Base-by-base conservation (phyloP, 2,113 vertebrate species). In the Planiliza haematocheilus region DNA sequence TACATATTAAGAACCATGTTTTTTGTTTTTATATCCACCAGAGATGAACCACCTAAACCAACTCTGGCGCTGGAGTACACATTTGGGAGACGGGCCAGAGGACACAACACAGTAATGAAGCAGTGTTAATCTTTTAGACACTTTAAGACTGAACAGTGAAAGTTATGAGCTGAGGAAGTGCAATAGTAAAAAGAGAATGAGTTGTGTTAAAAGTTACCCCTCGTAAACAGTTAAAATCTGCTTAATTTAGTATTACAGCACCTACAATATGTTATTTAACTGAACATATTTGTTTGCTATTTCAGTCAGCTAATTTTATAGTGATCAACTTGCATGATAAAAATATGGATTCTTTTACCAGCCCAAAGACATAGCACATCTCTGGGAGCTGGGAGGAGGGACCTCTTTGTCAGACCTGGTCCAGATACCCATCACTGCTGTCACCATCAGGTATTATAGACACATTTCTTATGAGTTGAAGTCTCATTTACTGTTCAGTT, bases 311-410 rank as follows among this genome's bases (percentile, higher is more conserved):
- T 30, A 3, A 3, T 30, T 30, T 30, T 30, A 30, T 30, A 30
- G 24, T 5, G 24, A 30, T 0, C 36, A 34, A 58, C 14, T 39
- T 48, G 8, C 41, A 39, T 13, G 34, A 18, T 48, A 9, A 39
- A 56, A 65, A 7, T 43, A 9, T 55, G 2, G 8, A 55, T 63
- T 21, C 8, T 8, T 56, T 68, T 86, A 90, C 91, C 88, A 99
- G 98, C 95, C 95, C 37, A 99, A 98, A 92, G 95, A 98, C 85
- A 91, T 97, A 70, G 96, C 96, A 83, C 96, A 99, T 76, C 93
- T 99, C 76, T 99, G 98, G 98, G 98, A 99, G 86, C 90, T 99
- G 61, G 98, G 97, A 78, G 96, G 96, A 79, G 98, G 98, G 62
- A 97, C 93, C 0, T 98, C 95, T 4, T 90, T 99, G 53, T 85